Base-by-base conservation (phyloP, 2,888 invertebrate species). In the Lasius platythorax region DNA sequence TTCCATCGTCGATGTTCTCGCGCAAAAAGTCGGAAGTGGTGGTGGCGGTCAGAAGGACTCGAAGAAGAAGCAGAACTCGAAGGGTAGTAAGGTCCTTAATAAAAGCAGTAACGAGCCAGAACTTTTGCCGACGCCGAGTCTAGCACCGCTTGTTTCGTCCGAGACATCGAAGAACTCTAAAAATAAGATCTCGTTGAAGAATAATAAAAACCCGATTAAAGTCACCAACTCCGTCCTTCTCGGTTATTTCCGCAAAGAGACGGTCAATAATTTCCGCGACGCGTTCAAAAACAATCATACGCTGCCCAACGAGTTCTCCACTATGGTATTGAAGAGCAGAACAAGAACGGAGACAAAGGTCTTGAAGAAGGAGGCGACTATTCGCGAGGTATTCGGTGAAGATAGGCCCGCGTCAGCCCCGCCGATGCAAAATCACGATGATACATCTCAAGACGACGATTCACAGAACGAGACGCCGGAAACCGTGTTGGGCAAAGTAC, bases 341-440 rank as follows among this genome's bases (percentile, higher is more conserved):
- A 98, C 98, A 28, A 96, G 98, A 91, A 97, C 97, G 50, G 97
- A 98, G 93, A 97, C 97, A 68, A 96, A 97, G 91, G 96, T 97
- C 28, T 94, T 96, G 89, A 97, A 97, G 94, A 97, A 97, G 92
- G 96, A 97, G 91, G 97, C 97, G 63, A 97, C 97, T 3, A 98
- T 98, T 64, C 97, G 97, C 89, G 98, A 98, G 95, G 97, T 98
- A 3, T 98, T 98, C 94, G 98, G 98, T 0, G 96, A 96, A 85
- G 98, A 98, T 92, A 96, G 98, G 63, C 98, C 98, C 0, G 98
- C 98, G 0, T 98, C 98, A 0, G 98, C 98, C 0, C 98, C 98
- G 0, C 98, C 98, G 0, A 96, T 96, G 86, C 96, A 97, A 1
- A 96, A 96, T 91, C 95, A 95, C 89, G 95, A 92, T 23, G 94